Evolutionary conservation across 2,888 invertebrate genomes (phyloP).

Genomic region (Noctuana brunneofusca): DNA sequence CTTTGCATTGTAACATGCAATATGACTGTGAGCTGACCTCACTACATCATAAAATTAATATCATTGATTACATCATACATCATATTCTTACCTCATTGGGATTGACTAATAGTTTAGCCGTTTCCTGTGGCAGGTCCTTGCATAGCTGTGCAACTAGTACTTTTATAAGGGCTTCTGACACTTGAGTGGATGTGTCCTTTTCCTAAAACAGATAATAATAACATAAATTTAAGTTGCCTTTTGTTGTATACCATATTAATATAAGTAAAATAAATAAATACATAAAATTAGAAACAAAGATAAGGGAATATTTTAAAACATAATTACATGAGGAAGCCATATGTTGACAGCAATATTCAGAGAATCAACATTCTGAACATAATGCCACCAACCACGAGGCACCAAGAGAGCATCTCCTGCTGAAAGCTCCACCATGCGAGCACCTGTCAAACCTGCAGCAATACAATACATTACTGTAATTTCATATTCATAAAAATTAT

Average conservation of each 20-base stretch:
- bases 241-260: too few relatives aligned
- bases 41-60: constrained; percentile 2
- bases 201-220: constrained; percentile 61
- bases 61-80: constrained; percentile 19
- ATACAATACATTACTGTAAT: background rate
- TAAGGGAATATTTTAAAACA: background rate
- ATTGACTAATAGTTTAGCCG: constrained; percentile 82
- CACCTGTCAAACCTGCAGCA: constrained; percentile 59
- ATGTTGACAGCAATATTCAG: constrained; percentile 85
- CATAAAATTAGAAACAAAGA: background rate
- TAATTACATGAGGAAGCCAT: constrained; percentile 87
- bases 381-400: constrained; percentile 98
- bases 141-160: constrained; percentile 85
- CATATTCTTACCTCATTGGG: constrained; percentile 84
- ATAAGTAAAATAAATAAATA: too few relatives aligned
- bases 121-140: constrained; percentile 76
- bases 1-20: background rate
- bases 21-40: constrained; percentile 11
- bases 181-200: constrained; percentile 72
- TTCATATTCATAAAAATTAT: too few relatives aligned
- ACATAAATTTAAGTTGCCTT: background rate
- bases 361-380: constrained; percentile 92
- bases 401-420: constrained; percentile 95
- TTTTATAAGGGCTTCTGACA: constrained; percentile 86
- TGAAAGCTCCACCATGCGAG: constrained; percentile 85